Evolutionary conservation across 2,113 vertebrate species (phyloP).

Genomic region (Trematocara zebra): DNA sequence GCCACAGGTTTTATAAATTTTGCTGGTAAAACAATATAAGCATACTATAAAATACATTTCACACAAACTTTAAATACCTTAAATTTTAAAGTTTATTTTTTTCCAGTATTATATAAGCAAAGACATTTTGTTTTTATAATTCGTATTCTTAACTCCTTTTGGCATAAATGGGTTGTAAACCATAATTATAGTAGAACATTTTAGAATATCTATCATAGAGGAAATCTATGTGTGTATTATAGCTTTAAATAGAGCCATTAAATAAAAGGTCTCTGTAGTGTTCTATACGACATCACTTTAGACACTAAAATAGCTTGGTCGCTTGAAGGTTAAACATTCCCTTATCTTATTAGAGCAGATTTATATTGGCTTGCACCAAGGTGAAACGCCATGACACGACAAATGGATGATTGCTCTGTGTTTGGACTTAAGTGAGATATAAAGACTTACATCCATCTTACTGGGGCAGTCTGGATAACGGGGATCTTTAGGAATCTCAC

Average conservation of each 20-base stretch:
- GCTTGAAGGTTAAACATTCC: neutral
- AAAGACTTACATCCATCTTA: conserved; percentile 90
- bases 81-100: neutral
- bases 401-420: neutral
- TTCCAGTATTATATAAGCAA: neutral
- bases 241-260: neutral
- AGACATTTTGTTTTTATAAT: neutral
- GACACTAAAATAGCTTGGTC: neutral
- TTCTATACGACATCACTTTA: neutral
- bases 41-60: neutral
- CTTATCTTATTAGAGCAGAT: conserved; percentile 2
- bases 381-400: neutral
- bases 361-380: neutral
- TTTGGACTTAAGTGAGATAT: neutral
- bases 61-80: neutral
- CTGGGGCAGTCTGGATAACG: conserved; percentile 88
- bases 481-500: conserved; percentile 88
- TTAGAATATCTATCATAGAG: neutral
- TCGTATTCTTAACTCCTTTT: neutral
- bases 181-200: neutral
- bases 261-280: neutral
- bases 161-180: neutral
- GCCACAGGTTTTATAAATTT: neutral
- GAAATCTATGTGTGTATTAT: neutral
- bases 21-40: neutral